Base-by-base conservation (phyloP, 2,888 invertebrate genomes). In the Proisotoma minuta region DNA sequence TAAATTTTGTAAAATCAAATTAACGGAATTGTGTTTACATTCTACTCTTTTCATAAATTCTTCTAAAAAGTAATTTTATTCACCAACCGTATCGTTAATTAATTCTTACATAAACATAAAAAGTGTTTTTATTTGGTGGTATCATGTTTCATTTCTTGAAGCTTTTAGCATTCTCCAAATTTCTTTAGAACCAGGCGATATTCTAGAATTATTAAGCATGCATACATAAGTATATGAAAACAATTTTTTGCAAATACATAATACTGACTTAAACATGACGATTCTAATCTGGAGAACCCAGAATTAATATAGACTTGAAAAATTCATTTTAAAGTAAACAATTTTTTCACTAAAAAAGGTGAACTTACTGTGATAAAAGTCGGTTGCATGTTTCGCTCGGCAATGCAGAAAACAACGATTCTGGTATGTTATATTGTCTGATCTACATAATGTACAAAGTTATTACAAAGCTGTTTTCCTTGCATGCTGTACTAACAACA, bases 351-450 rank as follows among this genome's bases (percentile, higher is more conserved):
- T 54, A n/a, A 20, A 29, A 23, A 47, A n/a, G n/a, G n/a, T n/a
- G n/a, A n/a, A n/a, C 68, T 65, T 63, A 68, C 68, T 22, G 23
- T 68, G 62, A 59, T 63, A 68, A 34, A 49, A 49, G 20, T 24
- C 15, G 4, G 26, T n/a, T 4, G 63, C 60, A 23, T 63, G 56
- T 40, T 60, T 47, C 2, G 62, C 62, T 23, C 62, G 49, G 51
- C 67, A 68, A 8, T 60, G 60, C 20, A 68, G 27, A 34, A 62
- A 64, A 18, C 67, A 68, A 1, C 67, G 57, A 34, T 68, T 67
- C 27, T 58, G 61, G 34, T 68, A 68, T 2, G 67, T 68, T 0
- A 62, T 59, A 53, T 65, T 50, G 22, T 68, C 67, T 1, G 67
- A 67, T 1, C 61, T 48, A 20, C 27, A 50, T n/a, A n/a, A n/a